Conservation (phyloP, 2,113 vertebrate genomes). For the Thunnus maccoyii region DNA sequence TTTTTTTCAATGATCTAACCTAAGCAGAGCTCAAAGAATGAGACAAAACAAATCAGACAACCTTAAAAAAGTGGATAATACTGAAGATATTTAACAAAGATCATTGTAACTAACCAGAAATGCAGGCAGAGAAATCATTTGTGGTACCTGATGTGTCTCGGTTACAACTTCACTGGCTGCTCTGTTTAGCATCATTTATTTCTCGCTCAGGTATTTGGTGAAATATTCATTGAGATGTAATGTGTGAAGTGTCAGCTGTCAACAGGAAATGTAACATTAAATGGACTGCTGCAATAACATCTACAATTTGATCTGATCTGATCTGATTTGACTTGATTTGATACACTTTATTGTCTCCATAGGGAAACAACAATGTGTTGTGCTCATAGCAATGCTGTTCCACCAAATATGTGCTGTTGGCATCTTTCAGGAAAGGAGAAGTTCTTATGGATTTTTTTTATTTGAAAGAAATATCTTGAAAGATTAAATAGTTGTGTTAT, state of each 20-base stretch:
- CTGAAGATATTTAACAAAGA: too few relatives aligned
- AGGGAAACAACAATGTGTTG: not conserved
- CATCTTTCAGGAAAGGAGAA: too few relatives aligned
- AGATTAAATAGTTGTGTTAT: too few relatives aligned
- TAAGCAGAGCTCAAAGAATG: too few relatives aligned
- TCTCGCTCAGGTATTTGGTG: not conserved
- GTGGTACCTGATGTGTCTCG: not conserved
- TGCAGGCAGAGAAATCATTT: not conserved
- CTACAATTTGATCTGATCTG: not conserved
- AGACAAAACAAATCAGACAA: not conserved
- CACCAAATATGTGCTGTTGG: too few relatives aligned
- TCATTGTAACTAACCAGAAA: not conserved
- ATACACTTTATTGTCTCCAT: not conserved
- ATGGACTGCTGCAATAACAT: not conserved
- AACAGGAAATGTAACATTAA: not conserved
- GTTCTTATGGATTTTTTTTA: too few relatives aligned
- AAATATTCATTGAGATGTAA: not conserved
- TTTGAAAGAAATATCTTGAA: too few relatives aligned
- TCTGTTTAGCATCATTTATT: constrained; percentile 4
- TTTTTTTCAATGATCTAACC: not conserved
- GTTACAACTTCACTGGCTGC: not conserved
- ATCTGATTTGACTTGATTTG: too few relatives aligned
- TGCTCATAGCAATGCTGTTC: too few relatives aligned
- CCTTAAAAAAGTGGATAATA: too few relatives aligned
- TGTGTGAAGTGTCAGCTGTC: not conserved